Conservation (phyloP, 2,888 invertebrate genomes). For the Entomobrya multifasciata region DNA sequence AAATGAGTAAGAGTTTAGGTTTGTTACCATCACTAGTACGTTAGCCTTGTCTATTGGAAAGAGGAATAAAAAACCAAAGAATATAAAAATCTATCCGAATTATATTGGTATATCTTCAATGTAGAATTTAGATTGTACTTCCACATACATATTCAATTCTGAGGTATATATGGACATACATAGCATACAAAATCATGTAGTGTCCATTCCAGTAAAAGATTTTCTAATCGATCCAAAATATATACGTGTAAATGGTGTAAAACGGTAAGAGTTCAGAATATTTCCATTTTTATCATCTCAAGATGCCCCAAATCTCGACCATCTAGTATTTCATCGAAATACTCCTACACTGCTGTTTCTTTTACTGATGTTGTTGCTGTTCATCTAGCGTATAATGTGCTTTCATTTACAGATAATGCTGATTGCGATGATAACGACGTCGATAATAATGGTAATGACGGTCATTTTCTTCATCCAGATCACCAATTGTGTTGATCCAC, state of each 20-base stretch:
- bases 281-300: constrained; percentile 14
- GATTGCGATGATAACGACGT: constrained; percentile 65
- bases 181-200: background rate
- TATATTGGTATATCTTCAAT: background rate
- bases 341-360: background rate
- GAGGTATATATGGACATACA: background rate
- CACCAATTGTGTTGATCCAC: constrained; percentile 61
- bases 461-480: constrained; percentile 67
- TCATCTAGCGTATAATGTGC: constrained; percentile 6
- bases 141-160: background rate
- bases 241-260: constrained; percentile 16
- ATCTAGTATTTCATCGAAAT: background rate
- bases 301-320: background rate
- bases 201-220: background rate
- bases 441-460: constrained; percentile 69
- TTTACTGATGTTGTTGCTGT: constrained; percentile 1
- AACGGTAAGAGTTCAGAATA: constrained; percentile 1
- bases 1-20: constrained; percentile 68
- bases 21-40: constrained; percentile 25
- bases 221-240: constrained; percentile 47
- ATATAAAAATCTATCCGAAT: constrained; percentile 15
- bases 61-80: constrained; percentile 38
- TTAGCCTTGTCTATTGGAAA: constrained; percentile 16
- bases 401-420: constrained; percentile 44
- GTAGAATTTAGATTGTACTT: background rate